Base-by-base conservation (phyloP, 2,113 vertebrate genomes). In the Agapornis roseicollis region DNA sequence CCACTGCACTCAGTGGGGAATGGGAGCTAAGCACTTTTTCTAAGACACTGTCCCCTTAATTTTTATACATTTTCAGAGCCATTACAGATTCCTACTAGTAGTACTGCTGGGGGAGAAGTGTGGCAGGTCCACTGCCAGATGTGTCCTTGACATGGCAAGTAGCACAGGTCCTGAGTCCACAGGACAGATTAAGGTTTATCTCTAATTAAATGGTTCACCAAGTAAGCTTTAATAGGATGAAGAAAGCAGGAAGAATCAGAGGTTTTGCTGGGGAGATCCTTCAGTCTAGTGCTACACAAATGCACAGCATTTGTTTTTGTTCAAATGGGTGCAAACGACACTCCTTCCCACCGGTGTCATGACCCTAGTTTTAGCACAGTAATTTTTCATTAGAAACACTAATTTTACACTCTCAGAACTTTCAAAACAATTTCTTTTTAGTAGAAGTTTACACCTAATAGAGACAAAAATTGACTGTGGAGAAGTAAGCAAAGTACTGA, bases 141-240 rank as follows among this genome's bases (percentile, higher is more conserved):
- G 20, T 37, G 85, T 64, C 66, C 52, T 61, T 53, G 49, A 16
- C 19, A 44, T 13, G 37, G n/a, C 71, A 37, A 49, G 55, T 55
- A 81, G 47, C 66, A 39, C 33, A 85, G 49, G 18, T 91, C 84
- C 23, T 49, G 37, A 85, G 25, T 53, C 42, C 70, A 35, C n/a
- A 14, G 27, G 24, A 37, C n/a, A 72, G 87, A 85, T 95, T 76
- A 94, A 89, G 25, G 15, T 66, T 95, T 82, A 93, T 89, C 74
- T 79, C 81, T 49, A 79, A 88, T 92, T 91, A 93, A 89, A 73
- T 7, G 29, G 46, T 50, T 97, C 68, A 63, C 53, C 2, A 16
- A 66, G 85, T 63, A 90, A 80, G 63, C 31, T 91, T 94, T 95
- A 93, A 89, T 17, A 58, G 89, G 91, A 88, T 95, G 81, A 89